Evolutionary conservation across 2,888 invertebrate species (phyloP).

Genomic region (Acrobasis suavella): DNA sequence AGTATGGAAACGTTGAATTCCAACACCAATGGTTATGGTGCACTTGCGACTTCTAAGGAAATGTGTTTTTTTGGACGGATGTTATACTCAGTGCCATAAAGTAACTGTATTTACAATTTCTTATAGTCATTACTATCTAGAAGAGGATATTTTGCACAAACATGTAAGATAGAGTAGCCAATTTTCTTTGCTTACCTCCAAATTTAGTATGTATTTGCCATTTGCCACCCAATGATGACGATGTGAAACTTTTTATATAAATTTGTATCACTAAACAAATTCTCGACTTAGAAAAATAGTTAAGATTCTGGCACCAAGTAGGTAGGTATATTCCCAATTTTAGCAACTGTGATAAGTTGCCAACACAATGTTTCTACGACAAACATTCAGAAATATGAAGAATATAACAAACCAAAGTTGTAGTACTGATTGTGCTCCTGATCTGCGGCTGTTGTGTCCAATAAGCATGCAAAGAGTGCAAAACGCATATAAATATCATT

Average conservation of each 20-base stretch:
- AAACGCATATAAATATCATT: constrained; percentile 8
- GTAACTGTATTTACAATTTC: too few species aligned
- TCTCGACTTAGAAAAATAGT: too few species aligned
- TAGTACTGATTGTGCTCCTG: constrained; percentile 20
- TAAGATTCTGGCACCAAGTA: too few species aligned
- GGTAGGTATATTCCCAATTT: too few species aligned
- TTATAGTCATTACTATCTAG: too few species aligned
- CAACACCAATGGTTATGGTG: constrained; percentile 1
- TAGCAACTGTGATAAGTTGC: too few species aligned
- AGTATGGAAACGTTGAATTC: constrained; percentile 1
- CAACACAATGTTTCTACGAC: neutral
- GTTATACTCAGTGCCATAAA: too few species aligned
- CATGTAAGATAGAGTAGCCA: too few species aligned
- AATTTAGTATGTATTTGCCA: too few species aligned
- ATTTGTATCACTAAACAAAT: too few species aligned
- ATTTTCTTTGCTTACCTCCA: too few species aligned
- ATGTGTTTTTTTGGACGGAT: neutral
- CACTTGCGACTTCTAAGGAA: neutral
- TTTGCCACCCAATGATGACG: neutral
- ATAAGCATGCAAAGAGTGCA: constrained; percentile 22
- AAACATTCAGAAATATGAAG: constrained; percentile 4
- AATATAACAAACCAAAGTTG: constrained; percentile 21
- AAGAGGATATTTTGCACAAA: too few species aligned
- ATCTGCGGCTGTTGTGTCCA: constrained; percentile 18
- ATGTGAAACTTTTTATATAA: neutral